Percentiles rank a stretch among this genome's conserved stretches.
These are phyloP conservation scores for Diaperis boleti DNA, from an alignment of 2,888 invertebrate species.

Conservation along the genomic window DNA sequence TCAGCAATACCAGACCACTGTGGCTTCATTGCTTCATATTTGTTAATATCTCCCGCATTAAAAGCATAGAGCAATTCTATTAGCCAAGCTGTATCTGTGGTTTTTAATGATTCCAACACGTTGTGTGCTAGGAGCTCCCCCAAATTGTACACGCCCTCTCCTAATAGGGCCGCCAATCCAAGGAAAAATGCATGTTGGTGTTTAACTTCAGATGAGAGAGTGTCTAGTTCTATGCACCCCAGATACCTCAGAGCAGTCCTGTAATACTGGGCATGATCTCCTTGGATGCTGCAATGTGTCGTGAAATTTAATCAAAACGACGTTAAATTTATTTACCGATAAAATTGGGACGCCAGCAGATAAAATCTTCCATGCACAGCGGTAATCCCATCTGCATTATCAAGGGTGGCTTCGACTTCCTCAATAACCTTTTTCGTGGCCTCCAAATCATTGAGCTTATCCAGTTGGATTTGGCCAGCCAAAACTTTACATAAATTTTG, in stretches of 20 bases:
- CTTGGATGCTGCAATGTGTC: conserved; percentile 76
- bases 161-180: conserved; percentile 93
- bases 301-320: too few relatives aligned
- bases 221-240: conserved; percentile 75
- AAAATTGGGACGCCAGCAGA: conserved; percentile 91
- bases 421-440: conserved; percentile 88
- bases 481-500: conserved; percentile 88
- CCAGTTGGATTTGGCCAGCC: conserved; percentile 83
- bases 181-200: conserved; percentile 89
- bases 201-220: conserved; percentile 75
- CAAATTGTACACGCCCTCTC: conserved; percentile 96
- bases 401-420: conserved; percentile 85
- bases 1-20: conserved; percentile 87
- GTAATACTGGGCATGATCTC: conserved; percentile 95
- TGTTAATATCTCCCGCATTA: conserved; percentile 84
- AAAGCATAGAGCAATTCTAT: conserved; percentile 88
- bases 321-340: conserved; percentile 76
- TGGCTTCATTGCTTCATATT: conserved; percentile 79
- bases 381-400: conserved; percentile 92
- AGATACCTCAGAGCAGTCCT: conserved; percentile 89
- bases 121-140: conserved; percentile 97
- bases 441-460: conserved; percentile 82
- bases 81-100: conserved; percentile 88
- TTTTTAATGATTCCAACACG: conserved; percentile 86
- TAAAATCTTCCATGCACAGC: conserved; percentile 95